Evolutionary conservation across 2,113 vertebrate genomes (phyloP).

Genomic region (Corythoichthys intestinalis): DNA sequence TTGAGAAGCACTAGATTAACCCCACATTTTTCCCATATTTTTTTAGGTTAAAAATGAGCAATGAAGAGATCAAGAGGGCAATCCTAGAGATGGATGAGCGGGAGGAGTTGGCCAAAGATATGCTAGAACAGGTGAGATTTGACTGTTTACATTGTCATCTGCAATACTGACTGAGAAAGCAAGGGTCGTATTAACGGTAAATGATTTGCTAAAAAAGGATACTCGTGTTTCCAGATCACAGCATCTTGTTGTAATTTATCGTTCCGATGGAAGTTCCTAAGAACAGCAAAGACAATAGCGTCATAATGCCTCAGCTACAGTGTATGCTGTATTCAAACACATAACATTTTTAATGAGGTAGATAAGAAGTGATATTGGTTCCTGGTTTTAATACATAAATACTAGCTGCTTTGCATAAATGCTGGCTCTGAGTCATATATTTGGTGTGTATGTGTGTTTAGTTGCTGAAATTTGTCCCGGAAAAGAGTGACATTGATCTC

Average conservation of each 20-base stretch:
- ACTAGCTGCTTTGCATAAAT: neutral
- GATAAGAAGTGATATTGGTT: neutral
- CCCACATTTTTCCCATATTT: neutral
- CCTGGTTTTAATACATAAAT: too few species aligned
- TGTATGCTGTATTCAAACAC: neutral
- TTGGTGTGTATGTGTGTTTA: slow-evolving; percentile 40
- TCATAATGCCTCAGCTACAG: neutral
- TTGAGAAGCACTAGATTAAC: neutral
- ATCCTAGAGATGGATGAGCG: slow-evolving; percentile 95
- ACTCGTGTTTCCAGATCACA: neutral
- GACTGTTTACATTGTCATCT: neutral
- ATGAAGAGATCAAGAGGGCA: slow-evolving; percentile 91
- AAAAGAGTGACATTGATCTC: slow-evolving; percentile 93
- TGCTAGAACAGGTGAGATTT: slow-evolving; percentile 88
- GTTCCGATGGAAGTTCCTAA: neutral
- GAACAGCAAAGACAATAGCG: neutral
- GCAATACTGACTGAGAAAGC: too few species aligned
- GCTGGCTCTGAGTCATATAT: neutral
- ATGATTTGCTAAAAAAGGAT: neutral
- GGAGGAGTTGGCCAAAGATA: slow-evolving; percentile 95
- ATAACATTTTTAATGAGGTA: neutral
- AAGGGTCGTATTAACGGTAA: neutral
- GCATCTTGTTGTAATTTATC: neutral
- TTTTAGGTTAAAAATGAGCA: slow-evolving; percentile 89
- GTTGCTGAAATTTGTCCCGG: slow-evolving; percentile 94